phyloP scores from a whole-genome alignment of 2,888 invertebrate species.

The Plebejus anna region DNA sequence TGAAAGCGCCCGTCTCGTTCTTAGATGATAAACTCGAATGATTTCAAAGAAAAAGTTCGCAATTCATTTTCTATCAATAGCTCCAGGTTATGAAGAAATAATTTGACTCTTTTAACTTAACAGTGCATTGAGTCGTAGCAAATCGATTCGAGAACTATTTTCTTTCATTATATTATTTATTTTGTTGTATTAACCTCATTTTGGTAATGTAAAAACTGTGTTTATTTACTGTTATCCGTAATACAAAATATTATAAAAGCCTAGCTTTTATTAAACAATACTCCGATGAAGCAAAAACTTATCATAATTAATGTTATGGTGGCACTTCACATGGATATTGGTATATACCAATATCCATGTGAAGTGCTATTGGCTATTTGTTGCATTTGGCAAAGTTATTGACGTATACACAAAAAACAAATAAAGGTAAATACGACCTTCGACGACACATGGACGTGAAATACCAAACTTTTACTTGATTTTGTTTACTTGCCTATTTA shows the following conservation, averaged over 20 bases:
- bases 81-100: conserved; percentile 13
- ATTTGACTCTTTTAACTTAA: conserved; percentile 5
- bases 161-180: background rate
- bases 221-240: background rate
- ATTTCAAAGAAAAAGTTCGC: conserved; percentile 6
- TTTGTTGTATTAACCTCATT: background rate
- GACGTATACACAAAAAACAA: too few species aligned
- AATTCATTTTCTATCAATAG: conserved; percentile 6
- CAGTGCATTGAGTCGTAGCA: conserved; percentile 6
- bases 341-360: too few species aligned
- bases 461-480: too few species aligned
- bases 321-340: too few species aligned
- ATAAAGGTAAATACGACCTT: too few species aligned
- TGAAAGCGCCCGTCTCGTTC: background rate
- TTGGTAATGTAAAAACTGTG: background rate
- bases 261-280: background rate
- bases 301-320: too few species aligned
- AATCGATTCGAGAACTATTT: background rate
- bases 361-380: too few species aligned
- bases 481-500: too few species aligned
- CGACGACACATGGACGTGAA: too few species aligned
- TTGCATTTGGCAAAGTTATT: too few species aligned
- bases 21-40: background rate
- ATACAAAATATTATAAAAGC: background rate
- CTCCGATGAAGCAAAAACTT: too few species aligned